Evolutionary conservation across 1,140 invertebrate genomes (phyloP), one percentile per base, ranked within the genome.

Genomic region (Drosophila nebulosa): DNA sequence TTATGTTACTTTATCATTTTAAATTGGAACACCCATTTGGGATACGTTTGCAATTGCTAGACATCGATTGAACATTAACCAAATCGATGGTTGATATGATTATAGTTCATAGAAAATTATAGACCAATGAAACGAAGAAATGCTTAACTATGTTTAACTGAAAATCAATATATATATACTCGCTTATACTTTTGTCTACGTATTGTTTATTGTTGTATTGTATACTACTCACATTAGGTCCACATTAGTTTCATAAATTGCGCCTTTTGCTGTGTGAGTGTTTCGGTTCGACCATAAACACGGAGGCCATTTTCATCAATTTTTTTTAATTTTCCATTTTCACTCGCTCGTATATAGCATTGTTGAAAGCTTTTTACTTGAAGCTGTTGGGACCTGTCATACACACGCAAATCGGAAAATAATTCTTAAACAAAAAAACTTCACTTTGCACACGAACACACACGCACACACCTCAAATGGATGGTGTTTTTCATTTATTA

Each of bases 151-250:
- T 21, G 7, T 46, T 46, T 46, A 46, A 26, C 24, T 18, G 32
- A 27, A 42, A 60, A 60, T 64, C 12, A 30, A 51, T 61, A 66
- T 30, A 21, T 32, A 4, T 24, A 32, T 32, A 46, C 16, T 46
- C 39, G 9, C 10, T 46, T 21, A 18, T 46, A 46, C 7, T 21
- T 21, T 42, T 39, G 14, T 42, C 39, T 46, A 42, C 6, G 4
- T 42, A 1, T 12, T 16, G 16, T 24, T n/a, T 16, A 30, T 30
- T 9, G 27, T 9, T 26, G 9, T 32, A 26, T 46, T 46, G 39
- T 46, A 18, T 26, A n/a, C n/a, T 83, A 79, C 81, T 86, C 53
- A 86, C 81, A 69, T 74, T 61, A 75, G 14, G 32, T 67, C 9
- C n/a, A 26, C 32, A 56, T 65, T 66, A 39, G 24, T 55, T 64